phyloP scores from a whole-genome alignment of 2,113 vertebrate species.

The Machaerirhynchus nigripectus region DNA sequence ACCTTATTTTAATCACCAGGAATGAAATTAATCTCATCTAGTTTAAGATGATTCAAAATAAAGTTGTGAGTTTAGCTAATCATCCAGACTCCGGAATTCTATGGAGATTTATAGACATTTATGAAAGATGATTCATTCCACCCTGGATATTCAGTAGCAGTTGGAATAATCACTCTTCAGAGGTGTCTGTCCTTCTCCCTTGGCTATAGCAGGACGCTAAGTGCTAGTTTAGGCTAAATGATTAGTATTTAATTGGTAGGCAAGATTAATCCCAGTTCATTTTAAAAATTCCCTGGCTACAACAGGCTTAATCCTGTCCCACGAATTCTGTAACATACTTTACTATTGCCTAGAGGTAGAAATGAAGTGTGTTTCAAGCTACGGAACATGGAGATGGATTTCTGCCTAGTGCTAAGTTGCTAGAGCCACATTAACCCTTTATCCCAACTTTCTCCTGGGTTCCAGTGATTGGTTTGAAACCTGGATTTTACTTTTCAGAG shows the following conservation, averaged over 20 bases:
- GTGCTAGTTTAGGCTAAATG: not conserved
- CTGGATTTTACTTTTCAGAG: not conserved
- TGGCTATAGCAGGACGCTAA: not conserved
- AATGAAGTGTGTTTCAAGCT: not conserved
- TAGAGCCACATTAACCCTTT: not conserved
- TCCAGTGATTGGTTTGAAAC: not conserved
- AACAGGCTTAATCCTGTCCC: not conserved
- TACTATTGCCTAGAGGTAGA: not conserved
- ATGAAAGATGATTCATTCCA: not conserved
- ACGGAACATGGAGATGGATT: not conserved
- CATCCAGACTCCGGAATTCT: not conserved
- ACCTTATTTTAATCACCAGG: not conserved
- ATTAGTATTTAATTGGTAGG: constrained; percentile 30
- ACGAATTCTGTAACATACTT: not conserved
- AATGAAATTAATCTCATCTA: not conserved
- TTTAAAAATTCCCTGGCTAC: not conserved
- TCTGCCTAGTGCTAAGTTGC: not conserved
- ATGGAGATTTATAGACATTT: not conserved
- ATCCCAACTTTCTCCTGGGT: not conserved
- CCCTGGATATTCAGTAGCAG: not conserved
- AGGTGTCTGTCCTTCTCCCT: not conserved
- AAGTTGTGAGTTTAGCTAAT: not conserved
- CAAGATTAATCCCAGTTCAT: constrained; percentile 8
- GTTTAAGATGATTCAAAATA: not conserved
- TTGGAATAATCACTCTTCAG: constrained; percentile 9